These are phyloP conservation scores for Melanerpes formicivorus DNA, from an alignment of 2,113 vertebrate species.

Conservation along the genomic window DNA sequence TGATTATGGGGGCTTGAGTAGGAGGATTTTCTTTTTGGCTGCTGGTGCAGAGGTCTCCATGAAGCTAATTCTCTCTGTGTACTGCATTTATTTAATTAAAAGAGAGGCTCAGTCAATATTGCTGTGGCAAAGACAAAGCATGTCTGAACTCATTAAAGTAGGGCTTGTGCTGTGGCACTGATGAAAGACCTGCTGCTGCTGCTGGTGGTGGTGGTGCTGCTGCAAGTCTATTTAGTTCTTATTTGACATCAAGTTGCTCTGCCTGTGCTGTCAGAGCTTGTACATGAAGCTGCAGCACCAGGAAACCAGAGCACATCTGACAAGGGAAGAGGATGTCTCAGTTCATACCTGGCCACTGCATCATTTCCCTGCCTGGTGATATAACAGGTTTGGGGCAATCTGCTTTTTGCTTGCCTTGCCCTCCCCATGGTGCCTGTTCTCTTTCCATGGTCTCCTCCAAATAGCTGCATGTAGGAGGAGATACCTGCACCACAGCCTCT, in stretches of 20 bases:
- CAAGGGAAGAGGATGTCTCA: background rate
- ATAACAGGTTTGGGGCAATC: background rate
- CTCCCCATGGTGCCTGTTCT: constrained; percentile 3
- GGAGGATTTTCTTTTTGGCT: background rate
- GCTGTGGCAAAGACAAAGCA: constrained; percentile 5
- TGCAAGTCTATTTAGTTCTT: constrained; percentile 31
- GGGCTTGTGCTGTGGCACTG: background rate
- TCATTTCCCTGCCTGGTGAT: background rate
- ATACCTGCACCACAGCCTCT: constrained; percentile 28
- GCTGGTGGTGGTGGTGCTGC: background rate
- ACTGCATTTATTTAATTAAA: constrained; percentile 50
- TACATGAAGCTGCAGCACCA: constrained; percentile 6
- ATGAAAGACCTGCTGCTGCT: constrained; percentile 49
- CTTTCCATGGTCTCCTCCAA: background rate
- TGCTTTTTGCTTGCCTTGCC: background rate
- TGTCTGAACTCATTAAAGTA: constrained; percentile 55
- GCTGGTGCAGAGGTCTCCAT: background rate
- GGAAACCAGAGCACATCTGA: background rate
- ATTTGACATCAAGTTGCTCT: constrained; percentile 20
- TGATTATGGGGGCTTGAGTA: background rate
- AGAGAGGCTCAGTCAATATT: constrained; percentile 34
- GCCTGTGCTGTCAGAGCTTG: constrained; percentile 28
- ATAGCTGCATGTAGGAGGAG: constrained; percentile 35
- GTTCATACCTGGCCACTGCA: background rate
- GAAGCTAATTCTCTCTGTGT: constrained; percentile 37